A percentile compares a stretch with the other conserved stretches of the same genome.
Evolutionary conservation across 2,888 invertebrate species (phyloP).

Genomic region (Geophilus truncorum): DNA sequence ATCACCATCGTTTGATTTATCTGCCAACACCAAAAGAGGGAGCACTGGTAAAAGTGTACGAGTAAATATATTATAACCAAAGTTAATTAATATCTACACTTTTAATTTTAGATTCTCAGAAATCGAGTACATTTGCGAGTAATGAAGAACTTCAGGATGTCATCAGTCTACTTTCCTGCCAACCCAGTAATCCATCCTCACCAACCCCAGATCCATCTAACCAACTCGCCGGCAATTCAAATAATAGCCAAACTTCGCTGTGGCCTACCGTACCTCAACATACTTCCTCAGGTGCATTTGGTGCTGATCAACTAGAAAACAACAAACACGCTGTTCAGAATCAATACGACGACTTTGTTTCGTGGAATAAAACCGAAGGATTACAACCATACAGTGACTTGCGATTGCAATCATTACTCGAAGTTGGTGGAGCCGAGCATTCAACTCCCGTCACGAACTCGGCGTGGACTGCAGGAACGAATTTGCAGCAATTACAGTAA

Average conservation of each 20-base stretch:
- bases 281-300: neutral
- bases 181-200: constrained; percentile 27
- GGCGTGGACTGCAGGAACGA: neutral
- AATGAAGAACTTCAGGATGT: constrained; percentile 28
- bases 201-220: neutral
- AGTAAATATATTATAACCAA: neutral
- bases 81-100: neutral
- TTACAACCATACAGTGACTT: neutral
- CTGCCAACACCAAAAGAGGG: neutral
- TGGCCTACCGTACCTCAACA: neutral
- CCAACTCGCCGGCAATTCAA: neutral
- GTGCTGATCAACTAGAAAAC: neutral
- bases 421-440: neutral
- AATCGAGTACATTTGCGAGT: constrained; percentile 20
- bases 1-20: neutral
- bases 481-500: neutral
- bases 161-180: constrained; percentile 4
- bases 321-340: neutral
- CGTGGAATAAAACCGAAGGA: neutral
- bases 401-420: neutral
- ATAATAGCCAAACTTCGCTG: neutral
- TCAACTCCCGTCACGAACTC: neutral
- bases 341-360: neutral
- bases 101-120: neutral
- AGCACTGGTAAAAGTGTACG: neutral